Conservation (phyloP, 2,113 vertebrate species). For the Andinoacara biseriatus region DNA sequence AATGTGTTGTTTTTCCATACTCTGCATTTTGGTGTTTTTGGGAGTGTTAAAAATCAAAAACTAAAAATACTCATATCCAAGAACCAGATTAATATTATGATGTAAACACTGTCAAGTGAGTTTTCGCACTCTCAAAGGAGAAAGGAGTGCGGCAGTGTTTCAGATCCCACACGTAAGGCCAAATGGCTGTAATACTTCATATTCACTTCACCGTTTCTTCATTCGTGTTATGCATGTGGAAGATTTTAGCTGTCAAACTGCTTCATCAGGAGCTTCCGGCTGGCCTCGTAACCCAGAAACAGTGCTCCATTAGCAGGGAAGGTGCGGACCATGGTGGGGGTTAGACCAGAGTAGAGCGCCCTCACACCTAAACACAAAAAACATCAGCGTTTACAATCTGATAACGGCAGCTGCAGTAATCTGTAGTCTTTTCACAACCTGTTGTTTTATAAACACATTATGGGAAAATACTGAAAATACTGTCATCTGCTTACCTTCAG, state of each 20-base stretch:
- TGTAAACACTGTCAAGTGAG: background rate
- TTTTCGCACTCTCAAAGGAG: background rate
- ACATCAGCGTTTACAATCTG: background rate
- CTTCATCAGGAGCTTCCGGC: slow-evolving; percentile 92
- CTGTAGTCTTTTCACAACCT: background rate
- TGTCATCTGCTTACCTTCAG: slow-evolving; percentile 82
- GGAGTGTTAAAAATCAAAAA: slow-evolving; percentile 15
- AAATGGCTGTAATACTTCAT: background rate
- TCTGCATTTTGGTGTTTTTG: background rate
- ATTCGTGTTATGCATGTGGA: background rate
- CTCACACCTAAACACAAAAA: slow-evolving; percentile 82
- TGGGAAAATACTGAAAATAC: background rate
- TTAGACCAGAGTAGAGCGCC: slow-evolving; percentile 93
- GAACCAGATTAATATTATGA: background rate
- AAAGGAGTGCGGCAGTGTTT: slow-evolving; percentile 10
- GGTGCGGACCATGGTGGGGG: slow-evolving; percentile 93
- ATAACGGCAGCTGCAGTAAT: background rate
- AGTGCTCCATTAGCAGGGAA: slow-evolving; percentile 93
- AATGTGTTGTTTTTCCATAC: background rate
- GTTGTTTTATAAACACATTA: background rate
- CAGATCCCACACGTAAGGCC: background rate
- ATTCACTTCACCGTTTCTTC: background rate
- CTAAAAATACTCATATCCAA: background rate
- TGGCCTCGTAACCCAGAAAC: slow-evolving; percentile 93
- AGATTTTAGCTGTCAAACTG: slow-evolving; percentile 75